Conservation (phyloP, 2,888 invertebrate genomes). For the Muscina levida region DNA sequence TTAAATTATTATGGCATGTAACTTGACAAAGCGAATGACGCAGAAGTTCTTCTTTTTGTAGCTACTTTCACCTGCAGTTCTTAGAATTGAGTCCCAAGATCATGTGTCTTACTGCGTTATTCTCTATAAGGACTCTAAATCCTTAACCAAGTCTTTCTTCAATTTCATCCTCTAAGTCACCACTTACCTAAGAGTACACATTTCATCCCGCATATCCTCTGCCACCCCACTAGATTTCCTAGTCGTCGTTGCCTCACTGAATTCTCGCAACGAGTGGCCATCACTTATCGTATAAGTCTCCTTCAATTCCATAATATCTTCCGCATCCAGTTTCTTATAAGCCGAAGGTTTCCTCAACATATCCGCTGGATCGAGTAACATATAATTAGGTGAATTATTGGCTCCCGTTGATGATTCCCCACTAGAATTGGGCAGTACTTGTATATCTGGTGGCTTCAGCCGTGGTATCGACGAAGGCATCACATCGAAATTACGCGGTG, state of each 20-base stretch:
- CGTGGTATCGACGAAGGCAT: slow-evolving; percentile 69
- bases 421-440: slow-evolving; percentile 77
- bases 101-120: too few relatives aligned
- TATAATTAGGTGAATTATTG: slow-evolving; percentile 74
- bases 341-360: slow-evolving; percentile 67
- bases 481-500: slow-evolving; percentile 63
- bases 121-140: too few relatives aligned
- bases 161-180: too few relatives aligned
- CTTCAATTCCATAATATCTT: slow-evolving; percentile 64
- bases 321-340: slow-evolving; percentile 67
- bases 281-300: slow-evolving; percentile 66
- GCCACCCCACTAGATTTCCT: slow-evolving; percentile 68
- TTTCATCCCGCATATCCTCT: slow-evolving; percentile 69
- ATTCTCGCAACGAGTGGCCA: slow-evolving; percentile 65
- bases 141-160: too few relatives aligned
- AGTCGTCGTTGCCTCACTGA: slow-evolving; percentile 69
- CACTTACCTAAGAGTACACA: slow-evolving; percentile 71
- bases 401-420: slow-evolving; percentile 75
- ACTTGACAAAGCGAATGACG: too few relatives aligned
- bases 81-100: too few relatives aligned
- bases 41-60: too few relatives aligned
- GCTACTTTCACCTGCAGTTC: too few relatives aligned
- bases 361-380: slow-evolving; percentile 72
- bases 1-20: too few relatives aligned
- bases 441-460: slow-evolving; percentile 77